Conservation (phyloP, 2,113 vertebrate species). For the Suncus etruscus region DNA sequence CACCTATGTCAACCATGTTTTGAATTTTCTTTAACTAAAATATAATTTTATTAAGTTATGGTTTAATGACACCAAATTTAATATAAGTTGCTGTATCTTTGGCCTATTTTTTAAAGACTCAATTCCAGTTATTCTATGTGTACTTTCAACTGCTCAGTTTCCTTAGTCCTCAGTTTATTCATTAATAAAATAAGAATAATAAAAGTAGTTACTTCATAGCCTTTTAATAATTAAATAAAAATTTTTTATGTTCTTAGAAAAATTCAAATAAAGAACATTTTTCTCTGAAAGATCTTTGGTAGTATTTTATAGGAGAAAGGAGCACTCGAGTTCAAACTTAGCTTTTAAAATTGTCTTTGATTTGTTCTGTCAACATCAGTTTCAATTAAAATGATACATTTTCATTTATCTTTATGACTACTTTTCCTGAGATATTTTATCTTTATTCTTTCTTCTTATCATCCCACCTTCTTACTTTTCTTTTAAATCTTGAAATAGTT, state of each 20-base stretch:
- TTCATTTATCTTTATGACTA: background rate
- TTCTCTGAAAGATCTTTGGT: background rate
- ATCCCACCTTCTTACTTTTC: background rate
- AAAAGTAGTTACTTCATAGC: background rate
- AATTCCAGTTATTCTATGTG: too few relatives aligned
- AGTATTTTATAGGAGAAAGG: background rate
- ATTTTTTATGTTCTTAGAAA: background rate
- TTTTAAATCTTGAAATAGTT: slow-evolving; percentile 19
- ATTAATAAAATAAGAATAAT: background rate
- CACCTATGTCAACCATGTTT: too few relatives aligned
- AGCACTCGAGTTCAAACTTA: background rate
- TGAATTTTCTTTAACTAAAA: too few relatives aligned
- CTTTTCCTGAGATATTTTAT: slow-evolving; percentile 8
- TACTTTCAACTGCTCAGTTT: background rate
- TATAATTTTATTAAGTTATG: too few relatives aligned
- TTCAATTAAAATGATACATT: background rate
- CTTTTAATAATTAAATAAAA: slow-evolving; percentile 4
- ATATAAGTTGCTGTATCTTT: too few relatives aligned
- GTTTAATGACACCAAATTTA: too few relatives aligned
- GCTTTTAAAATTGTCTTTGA: background rate
- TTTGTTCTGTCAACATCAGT: background rate
- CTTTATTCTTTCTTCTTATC: background rate
- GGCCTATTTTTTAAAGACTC: too few relatives aligned
- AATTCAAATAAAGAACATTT: background rate
- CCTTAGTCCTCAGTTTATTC: background rate